Conservation (phyloP, 2,113 vertebrate species). For the Columba janthina region DNA sequence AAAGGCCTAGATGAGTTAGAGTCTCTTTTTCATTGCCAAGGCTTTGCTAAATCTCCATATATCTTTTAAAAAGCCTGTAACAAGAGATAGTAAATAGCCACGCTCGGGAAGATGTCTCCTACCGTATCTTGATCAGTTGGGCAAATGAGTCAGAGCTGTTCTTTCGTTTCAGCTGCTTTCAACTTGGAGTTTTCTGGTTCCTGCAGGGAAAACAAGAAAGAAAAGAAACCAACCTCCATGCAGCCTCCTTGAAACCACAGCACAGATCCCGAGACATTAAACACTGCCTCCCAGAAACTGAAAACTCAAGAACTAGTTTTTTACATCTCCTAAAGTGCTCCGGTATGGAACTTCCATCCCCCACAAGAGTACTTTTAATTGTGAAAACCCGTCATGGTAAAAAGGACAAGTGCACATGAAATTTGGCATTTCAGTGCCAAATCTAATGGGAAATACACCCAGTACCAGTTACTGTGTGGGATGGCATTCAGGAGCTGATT, state of each 20-base stretch:
- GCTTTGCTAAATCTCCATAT: neutral
- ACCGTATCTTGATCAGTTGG: neutral
- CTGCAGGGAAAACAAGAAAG: neutral
- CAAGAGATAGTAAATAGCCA: neutral
- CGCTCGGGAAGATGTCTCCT: neutral
- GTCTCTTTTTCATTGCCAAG: neutral
- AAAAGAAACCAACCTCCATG: neutral
- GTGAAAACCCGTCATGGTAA: neutral
- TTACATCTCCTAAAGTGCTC: neutral
- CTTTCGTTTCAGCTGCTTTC: neutral
- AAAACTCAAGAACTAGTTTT: neutral
- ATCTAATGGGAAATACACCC: neutral
- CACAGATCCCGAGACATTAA: neutral
- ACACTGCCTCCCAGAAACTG: neutral
- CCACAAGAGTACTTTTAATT: neutral
- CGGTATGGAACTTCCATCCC: neutral
- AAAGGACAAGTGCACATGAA: neutral
- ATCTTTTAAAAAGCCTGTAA: neutral
- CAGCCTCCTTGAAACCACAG: neutral
- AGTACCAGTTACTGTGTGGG: rapidly evolving
- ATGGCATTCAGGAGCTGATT: rapidly evolving
- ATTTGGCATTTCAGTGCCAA: neutral
- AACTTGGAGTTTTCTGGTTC: neutral
- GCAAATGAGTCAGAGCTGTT: neutral
- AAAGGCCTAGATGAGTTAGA: neutral